phyloP scores from a whole-genome alignment of 1,140 invertebrate species.

The Bemisia tabaci region DNA sequence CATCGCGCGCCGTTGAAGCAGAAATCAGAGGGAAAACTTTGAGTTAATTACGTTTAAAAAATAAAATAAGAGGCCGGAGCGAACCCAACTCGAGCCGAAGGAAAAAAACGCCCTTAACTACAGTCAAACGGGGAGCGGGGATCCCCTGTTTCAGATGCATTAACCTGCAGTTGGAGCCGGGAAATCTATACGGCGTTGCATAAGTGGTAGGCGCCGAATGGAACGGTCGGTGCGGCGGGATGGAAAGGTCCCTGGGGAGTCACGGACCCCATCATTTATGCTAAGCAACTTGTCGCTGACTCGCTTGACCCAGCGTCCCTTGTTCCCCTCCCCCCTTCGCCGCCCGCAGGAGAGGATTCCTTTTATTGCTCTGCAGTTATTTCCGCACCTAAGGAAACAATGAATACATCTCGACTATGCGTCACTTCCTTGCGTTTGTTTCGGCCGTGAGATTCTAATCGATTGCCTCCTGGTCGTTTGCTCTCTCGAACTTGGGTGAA shows the following conservation, averaged over 20 bases:
- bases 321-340: constrained; percentile 1
- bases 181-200: not conserved
- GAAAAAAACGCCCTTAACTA: no score
- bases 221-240: no score
- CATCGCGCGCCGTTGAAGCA: not conserved
- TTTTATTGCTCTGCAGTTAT: not conserved
- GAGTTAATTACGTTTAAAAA: not conserved
- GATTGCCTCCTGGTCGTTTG: no score
- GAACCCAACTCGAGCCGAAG: not conserved
- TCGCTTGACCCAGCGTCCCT: not conserved
- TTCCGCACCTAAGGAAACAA: not conserved
- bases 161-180: not conserved
- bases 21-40: not conserved
- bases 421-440: no score
- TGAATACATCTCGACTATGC: not conserved
- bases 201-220: not conserved
- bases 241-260: not conserved
- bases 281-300: not conserved
- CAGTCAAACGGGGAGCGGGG: no score
- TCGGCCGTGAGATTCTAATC: no score
- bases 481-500: no score
- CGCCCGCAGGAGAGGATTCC: not conserved
- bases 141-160: not conserved
- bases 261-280: not conserved
- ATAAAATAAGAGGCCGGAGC: not conserved